Evolutionary conservation across 30 jellyfish, hydroid and myxozoan species (phyloP).

Genomic region (Catostylus mosaicus): DNA sequence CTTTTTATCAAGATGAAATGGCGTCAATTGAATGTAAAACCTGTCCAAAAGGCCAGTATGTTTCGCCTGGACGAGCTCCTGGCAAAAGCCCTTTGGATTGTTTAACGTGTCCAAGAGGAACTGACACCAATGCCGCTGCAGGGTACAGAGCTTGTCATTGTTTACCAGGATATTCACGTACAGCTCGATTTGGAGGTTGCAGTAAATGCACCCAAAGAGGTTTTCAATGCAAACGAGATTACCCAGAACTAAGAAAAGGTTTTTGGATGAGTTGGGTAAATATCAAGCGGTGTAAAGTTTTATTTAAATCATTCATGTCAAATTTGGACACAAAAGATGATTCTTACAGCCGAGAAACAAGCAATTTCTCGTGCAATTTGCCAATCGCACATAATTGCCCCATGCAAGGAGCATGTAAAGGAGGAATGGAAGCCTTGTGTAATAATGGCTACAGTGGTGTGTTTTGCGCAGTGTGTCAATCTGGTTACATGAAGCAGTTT

Average conservation of each 20-base stretch:
- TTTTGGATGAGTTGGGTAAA: conserved; percentile 51
- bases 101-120: conserved; percentile 37
- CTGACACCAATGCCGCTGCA: conserved; percentile 40
- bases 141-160: conserved; percentile 49
- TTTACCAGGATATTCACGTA: conserved; percentile 47
- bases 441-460: conserved; percentile 22
- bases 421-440: conserved; percentile 48
- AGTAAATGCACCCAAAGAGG: conserved; percentile 31
- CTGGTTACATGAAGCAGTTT: conserved; percentile 11
- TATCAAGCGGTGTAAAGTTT: conserved; percentile 1
- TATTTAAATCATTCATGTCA: conserved; percentile 2
- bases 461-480: conserved; percentile 38
- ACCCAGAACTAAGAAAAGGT: conserved; percentile 19
- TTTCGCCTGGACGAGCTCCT: conserved; percentile 13
- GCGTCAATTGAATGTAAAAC: conserved; percentile 23
- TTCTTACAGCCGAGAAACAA: conserved; percentile 15
- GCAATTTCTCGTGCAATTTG: background rate
- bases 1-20: conserved; percentile 42
- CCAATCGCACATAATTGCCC: conserved; percentile 53
- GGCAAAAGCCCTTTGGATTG: conserved; percentile 41
- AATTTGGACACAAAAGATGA: conserved; percentile 28
- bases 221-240: conserved; percentile 25
- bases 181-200: conserved; percentile 39
- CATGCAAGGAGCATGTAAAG: conserved; percentile 33
- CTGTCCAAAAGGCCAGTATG: conserved; percentile 49